These are phyloP conservation scores for Platysternon megacephalum DNA, from an alignment of 2,113 vertebrate species.

Conservation along the genomic window DNA sequence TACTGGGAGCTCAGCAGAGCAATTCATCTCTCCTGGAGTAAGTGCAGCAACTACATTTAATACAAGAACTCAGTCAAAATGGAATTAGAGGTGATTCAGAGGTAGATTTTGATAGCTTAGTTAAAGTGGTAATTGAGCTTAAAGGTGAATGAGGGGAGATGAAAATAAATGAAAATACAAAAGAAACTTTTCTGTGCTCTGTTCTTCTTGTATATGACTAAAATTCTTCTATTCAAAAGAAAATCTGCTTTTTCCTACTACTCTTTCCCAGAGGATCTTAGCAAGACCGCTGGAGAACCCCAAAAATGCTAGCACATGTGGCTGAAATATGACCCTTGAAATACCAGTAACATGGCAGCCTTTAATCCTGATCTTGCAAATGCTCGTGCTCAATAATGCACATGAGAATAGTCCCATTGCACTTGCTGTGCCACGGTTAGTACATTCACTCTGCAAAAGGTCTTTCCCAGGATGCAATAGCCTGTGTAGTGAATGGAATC, in stretches of 20 bases:
- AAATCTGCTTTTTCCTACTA: not conserved
- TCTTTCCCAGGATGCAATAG: not conserved
- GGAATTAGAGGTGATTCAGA: constrained; percentile 24
- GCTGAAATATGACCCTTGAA: constrained; percentile 5
- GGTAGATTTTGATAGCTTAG: constrained; percentile 9
- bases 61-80: constrained; percentile 20
- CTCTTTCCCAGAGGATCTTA: not conserved
- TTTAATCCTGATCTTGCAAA: constrained; percentile 30
- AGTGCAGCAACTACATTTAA: constrained; percentile 29
- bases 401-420: not conserved
- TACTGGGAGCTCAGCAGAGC: not conserved
- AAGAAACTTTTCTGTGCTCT: not conserved
- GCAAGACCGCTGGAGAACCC: constrained; percentile 2
- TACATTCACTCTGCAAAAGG: not conserved
- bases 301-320: not conserved
- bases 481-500: not conserved
- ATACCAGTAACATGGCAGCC: constrained; percentile 29
- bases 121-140: constrained; percentile 46
- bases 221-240: not conserved
- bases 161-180: fast-evolving
- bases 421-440: not conserved
- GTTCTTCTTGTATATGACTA: not conserved
- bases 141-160: not conserved
- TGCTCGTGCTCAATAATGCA: not conserved
- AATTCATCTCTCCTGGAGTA: not conserved